Evolutionary conservation across 1,140 invertebrate species (phyloP).

Genomic region (Pseudachorutes palmiensis): DNA sequence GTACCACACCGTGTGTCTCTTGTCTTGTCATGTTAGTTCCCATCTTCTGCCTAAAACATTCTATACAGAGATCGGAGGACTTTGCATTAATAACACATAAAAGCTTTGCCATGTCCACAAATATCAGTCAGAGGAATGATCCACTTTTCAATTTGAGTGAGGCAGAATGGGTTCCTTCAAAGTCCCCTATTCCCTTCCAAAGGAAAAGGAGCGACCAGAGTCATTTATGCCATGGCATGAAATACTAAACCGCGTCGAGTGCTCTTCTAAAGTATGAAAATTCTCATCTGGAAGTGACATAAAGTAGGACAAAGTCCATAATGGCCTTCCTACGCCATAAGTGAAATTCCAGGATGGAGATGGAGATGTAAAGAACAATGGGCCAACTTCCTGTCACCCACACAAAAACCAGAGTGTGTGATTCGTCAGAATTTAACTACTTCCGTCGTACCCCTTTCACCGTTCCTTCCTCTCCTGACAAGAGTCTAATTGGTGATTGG

Average conservation of each 20-base stretch:
- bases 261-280: background rate
- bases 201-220: no score
- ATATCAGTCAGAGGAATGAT: background rate
- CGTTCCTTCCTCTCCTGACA: no score
- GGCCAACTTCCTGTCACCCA: conserved; percentile 8
- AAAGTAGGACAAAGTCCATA: conserved; percentile 12
- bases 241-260: background rate
- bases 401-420: no score
- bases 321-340: background rate
- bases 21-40: no score
- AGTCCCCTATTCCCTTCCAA: background rate
- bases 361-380: background rate
- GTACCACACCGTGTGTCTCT: no score
- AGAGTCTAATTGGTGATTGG: no score
- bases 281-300: conserved; percentile 11
- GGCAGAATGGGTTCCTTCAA: no score
- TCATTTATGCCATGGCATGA: conserved; percentile 1
- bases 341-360: background rate
- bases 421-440: no score
- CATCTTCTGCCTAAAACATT: no score
- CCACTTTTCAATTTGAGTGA: conserved; percentile 1
- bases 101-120: background rate
- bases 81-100: conserved; percentile 9
- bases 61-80: no score
- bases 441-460: no score